Base-by-base conservation (phyloP, 2,797 vertebrate species). In the Diceros bicornis region DNA sequence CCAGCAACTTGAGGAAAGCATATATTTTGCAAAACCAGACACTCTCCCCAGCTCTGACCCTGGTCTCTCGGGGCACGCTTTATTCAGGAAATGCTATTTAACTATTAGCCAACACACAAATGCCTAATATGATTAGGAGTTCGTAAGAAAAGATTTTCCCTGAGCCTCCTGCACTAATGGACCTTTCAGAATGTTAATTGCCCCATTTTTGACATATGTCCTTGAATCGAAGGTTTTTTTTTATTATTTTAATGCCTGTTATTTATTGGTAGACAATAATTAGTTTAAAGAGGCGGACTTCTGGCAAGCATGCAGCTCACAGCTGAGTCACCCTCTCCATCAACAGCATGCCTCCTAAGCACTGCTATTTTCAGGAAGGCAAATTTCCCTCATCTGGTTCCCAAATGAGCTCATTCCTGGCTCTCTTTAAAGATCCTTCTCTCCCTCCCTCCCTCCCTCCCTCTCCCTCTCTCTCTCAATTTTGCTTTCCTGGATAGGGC, bases 111-210 rank as follows among this genome's bases (percentile, higher is more conserved):
- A 37, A 50, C 6, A 44, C 3, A 27, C 23, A 44, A 82, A 78
- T 78, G 37, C 25, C n/a, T 55, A 59, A 97, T 81, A 18, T 2
- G 29, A 91, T 97, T 13, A 94, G 72, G 41, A 84, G 44, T 83
- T 57, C 59, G 32, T 71, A 83, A 41, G 69, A 69, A 82, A 79
- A 90, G 23, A 37, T 68, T 29, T 92, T 29, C 64, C 83, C 89
- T 47, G 83, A 64, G 72, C 55, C 82, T 97, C 57, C 64, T 69
- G 44, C 84, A 44, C 18, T 16, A 62, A 69, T 27, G 34, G 44
- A 7, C 84, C 83, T 95, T 89, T 74, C 81, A 94, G 91, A 91
- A 97, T 95, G 18, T 1, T 59, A 89, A 75, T 74, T 57, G 84
- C 10, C 75, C 82, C 23, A 7, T 47, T 92, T 92, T 78, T 89